These are phyloP conservation scores for Empidonax alnorum DNA, from an alignment of 2,113 vertebrate genomes.

Conservation along the genomic window DNA sequence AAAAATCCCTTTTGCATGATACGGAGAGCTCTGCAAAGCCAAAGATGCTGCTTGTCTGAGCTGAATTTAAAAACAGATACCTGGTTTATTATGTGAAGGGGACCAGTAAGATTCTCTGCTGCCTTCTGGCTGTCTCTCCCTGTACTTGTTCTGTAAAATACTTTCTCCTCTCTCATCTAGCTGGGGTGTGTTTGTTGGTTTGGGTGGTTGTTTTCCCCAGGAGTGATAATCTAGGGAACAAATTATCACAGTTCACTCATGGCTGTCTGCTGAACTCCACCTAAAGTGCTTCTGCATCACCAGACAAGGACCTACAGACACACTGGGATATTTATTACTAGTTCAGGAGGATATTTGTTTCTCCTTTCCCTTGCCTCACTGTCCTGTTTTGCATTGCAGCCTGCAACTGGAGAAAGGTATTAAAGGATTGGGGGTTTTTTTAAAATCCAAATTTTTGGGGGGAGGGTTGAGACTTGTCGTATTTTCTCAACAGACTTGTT, in stretches of 20 bases:
- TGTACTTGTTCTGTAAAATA: background rate
- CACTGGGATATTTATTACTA: background rate
- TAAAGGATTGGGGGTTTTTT: background rate
- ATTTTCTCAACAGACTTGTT: background rate
- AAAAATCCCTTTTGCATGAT: background rate
- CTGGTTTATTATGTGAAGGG: background rate
- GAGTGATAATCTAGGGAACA: background rate
- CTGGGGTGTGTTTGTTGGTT: background rate
- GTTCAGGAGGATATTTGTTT: background rate
- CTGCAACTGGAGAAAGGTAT: slow-evolving; percentile 57
- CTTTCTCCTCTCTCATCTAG: background rate
- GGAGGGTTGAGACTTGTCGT: background rate
- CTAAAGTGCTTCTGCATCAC: background rate
- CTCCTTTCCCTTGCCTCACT: slow-evolving; percentile 30
- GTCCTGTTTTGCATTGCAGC: slow-evolving; percentile 44
- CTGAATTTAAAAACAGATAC: background rate
- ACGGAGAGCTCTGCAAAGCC: background rate
- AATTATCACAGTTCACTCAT: background rate
- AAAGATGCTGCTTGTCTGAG: background rate
- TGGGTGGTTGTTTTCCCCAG: background rate
- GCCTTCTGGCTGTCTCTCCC: background rate
- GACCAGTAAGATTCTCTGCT: background rate
- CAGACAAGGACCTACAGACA: background rate
- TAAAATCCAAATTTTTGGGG: background rate
- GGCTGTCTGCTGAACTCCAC: background rate